phyloP scores from a whole-genome alignment of 2,113 vertebrate species.

The Nyctibius bracteatus region DNA sequence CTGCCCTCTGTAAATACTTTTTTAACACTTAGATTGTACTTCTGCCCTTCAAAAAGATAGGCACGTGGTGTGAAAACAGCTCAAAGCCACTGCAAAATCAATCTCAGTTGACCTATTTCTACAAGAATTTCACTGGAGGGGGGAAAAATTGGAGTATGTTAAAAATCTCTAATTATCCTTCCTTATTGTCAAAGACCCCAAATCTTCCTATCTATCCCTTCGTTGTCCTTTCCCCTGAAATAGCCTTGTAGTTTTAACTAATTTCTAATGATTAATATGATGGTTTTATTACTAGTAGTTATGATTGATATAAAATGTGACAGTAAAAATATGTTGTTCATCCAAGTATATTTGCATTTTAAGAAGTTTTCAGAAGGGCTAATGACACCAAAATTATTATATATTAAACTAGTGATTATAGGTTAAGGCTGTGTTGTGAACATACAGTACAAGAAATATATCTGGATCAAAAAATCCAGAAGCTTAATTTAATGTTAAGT shows the following conservation, averaged over 20 bases:
- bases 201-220: not conserved
- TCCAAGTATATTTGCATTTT: not conserved
- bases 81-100: not conserved
- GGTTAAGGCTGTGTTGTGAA: not conserved
- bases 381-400: not conserved
- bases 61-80: not conserved
- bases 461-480: not conserved
- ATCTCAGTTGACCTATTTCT: slow-evolving; percentile 32
- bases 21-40: not conserved
- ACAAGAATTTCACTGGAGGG: not conserved
- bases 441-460: not conserved
- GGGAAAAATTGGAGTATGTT: not conserved
- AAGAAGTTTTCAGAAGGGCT: not conserved
- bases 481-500: not conserved
- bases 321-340: not conserved
- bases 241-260: not conserved
- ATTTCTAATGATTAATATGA: not conserved
- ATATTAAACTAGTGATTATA: not conserved
- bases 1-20: not conserved
- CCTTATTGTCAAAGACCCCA: not conserved
- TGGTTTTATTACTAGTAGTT: not conserved
- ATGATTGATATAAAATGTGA: not conserved
- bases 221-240: not conserved
- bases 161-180: slow-evolving; percentile 42
- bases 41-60: slow-evolving; percentile 10